These are phyloP conservation scores for Diorhabda sublineata DNA, from an alignment of 1,140 invertebrate species.

Conservation along the genomic window DNA sequence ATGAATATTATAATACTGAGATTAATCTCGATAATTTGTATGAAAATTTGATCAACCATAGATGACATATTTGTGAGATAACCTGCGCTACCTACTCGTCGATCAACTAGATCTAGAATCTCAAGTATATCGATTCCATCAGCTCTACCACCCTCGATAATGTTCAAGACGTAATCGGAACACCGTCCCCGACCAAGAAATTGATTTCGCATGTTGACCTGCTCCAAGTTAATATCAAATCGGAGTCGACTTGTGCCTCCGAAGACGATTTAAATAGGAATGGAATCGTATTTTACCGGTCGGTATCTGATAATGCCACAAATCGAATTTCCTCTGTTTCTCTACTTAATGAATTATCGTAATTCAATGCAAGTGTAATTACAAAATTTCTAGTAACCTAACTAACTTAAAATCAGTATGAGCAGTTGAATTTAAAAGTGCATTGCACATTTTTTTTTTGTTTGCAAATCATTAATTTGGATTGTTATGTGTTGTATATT, in stretches of 20 bases:
- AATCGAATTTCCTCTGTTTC: slow-evolving; percentile 22
- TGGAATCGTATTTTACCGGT: slow-evolving; percentile 2
- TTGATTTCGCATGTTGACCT: slow-evolving; percentile 32
- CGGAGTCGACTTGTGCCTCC: slow-evolving; percentile 2
- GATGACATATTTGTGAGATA: background rate
- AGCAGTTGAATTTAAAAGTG: too few relatives aligned
- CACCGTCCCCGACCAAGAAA: slow-evolving; percentile 24
- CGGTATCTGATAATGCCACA: slow-evolving; percentile 31
- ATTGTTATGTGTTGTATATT: too few relatives aligned
- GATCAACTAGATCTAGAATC: background rate
- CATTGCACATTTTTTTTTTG: too few relatives aligned
- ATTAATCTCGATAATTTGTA: too few relatives aligned
- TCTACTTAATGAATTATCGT: slow-evolving; percentile 10
- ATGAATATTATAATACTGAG: too few relatives aligned
- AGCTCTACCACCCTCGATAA: slow-evolving; percentile 2
- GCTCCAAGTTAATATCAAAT: slow-evolving; percentile 27
- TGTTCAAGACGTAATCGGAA: slow-evolving; percentile 8
- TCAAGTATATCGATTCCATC: slow-evolving; percentile 12
- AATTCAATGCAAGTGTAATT: slow-evolving; percentile 10
- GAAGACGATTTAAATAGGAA: slow-evolving; percentile 4
- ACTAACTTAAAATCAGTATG: too few relatives aligned
- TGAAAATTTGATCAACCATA: background rate
- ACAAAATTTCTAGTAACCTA: background rate
- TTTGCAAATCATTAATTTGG: too few relatives aligned
- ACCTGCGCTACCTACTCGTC: slow-evolving; percentile 20